A percentile compares a stretch with the other conserved stretches of the same genome.
Evolutionary conservation across 2,797 vertebrate species (phyloP).

Genomic region (Oryzias dopingdopingensis): DNA sequence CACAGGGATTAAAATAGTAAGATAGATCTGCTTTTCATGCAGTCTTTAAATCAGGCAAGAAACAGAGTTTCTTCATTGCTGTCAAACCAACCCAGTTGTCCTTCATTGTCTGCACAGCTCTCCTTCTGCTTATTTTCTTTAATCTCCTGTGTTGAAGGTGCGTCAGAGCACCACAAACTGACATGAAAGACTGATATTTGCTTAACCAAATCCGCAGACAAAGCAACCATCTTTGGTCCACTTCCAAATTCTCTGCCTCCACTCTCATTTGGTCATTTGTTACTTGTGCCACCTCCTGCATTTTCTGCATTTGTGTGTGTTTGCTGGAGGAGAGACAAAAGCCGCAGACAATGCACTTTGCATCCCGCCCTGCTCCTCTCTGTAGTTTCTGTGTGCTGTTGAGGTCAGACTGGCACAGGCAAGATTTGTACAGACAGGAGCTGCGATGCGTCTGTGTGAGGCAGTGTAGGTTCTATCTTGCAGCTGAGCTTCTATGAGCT

Average conservation of each 20-base stretch:
- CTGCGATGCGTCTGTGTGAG: conserved; percentile 2
- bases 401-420: conserved; percentile 58
- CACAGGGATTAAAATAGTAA: no score
- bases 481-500: conserved; percentile 31
- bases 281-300: conserved; percentile 35
- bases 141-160: conserved; percentile 69
- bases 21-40: no score
- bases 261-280: conserved; percentile 58
- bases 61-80: no score
- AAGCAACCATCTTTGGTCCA: conserved; percentile 63
- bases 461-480: conserved; percentile 16
- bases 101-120: conserved; percentile 31
- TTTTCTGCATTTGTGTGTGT: conserved; percentile 6
- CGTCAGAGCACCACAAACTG: conserved; percentile 35
- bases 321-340: conserved; percentile 33
- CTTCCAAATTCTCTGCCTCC: conserved; percentile 59
- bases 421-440: conserved; percentile 33
- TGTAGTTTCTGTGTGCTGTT: conserved; percentile 37
- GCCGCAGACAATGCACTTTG: conserved; percentile 37
- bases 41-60: no score
- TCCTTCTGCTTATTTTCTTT: conserved; percentile 42
- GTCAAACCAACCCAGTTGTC: conserved; percentile 4
- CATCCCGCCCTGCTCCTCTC: conserved; percentile 37
- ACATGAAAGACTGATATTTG: conserved; percentile 65
- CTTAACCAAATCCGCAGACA: conserved; percentile 67